These are phyloP conservation scores for Iphiclides podalirius DNA, from an alignment of 2,888 invertebrate species.

Conservation along the genomic window DNA sequence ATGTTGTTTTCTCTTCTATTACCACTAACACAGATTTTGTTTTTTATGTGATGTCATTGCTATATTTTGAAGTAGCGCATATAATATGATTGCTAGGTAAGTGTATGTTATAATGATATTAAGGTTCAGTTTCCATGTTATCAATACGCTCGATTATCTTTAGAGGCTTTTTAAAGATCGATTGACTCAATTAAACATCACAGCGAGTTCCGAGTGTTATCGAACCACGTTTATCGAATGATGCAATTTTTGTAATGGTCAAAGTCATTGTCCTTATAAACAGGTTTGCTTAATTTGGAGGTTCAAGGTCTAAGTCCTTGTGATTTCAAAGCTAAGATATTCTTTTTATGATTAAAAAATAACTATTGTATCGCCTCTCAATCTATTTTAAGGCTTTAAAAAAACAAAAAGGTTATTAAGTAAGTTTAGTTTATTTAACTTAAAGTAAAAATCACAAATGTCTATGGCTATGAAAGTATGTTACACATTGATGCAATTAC, in stretches of 20 bases:
- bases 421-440: conserved; percentile 19
- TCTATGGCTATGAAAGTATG: conserved; percentile 33
- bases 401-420: conserved; percentile 1
- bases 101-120: too few relatives aligned
- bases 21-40: conserved; percentile 33
- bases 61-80: too few relatives aligned
- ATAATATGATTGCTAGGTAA: too few relatives aligned
- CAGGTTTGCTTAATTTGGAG: conserved; percentile 42
- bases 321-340: too few relatives aligned
- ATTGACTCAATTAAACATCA: conserved; percentile 46
- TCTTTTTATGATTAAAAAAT: too few relatives aligned
- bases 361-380: neutral
- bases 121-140: too few relatives aligned
- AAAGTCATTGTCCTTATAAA: conserved; percentile 58
- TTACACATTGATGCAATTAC: conserved; percentile 29
- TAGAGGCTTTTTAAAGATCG: too few relatives aligned
- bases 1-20: conserved; percentile 60
- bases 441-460: conserved; percentile 33
- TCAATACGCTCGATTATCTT: too few relatives aligned
- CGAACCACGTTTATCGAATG: conserved; percentile 37
- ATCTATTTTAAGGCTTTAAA: neutral
- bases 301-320: conserved; percentile 22
- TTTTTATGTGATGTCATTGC: conserved; percentile 1
- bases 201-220: conserved; percentile 28
- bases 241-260: conserved; percentile 63